Conservation (phyloP, 1,140 invertebrate genomes). For the Palaemon carinicauda region DNA sequence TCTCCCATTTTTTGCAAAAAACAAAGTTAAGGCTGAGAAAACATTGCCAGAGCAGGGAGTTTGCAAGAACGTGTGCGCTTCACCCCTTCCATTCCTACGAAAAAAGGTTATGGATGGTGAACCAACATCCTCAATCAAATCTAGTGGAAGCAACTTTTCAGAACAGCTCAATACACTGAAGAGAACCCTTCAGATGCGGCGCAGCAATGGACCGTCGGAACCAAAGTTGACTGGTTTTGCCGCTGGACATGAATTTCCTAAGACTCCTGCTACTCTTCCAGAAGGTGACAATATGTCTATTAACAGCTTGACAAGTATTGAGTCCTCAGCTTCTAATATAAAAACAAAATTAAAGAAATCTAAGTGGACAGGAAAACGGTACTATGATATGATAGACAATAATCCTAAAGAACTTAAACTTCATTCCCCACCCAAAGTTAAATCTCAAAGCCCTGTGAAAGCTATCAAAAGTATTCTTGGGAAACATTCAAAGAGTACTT, state of each 20-base stretch:
- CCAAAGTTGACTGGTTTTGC: slow-evolving; percentile 46
- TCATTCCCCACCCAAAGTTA: slow-evolving; percentile 4
- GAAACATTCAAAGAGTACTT: slow-evolving; percentile 41
- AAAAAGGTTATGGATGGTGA: slow-evolving; percentile 28
- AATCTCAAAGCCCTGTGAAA: slow-evolving; percentile 22
- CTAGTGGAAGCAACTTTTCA: slow-evolving; percentile 38
- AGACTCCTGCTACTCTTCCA: not conserved
- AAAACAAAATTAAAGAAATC: slow-evolving; percentile 13
- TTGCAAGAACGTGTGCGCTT: not conserved
- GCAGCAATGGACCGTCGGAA: slow-evolving; percentile 10
- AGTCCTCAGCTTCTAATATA: slow-evolving; percentile 35
- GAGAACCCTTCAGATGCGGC: slow-evolving; percentile 35
- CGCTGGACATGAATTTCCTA: slow-evolving; percentile 28
- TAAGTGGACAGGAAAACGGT: not conserved
- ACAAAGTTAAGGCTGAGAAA: not conserved
- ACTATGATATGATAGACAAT: not conserved
- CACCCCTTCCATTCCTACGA: slow-evolving; percentile 19
- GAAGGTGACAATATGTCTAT: slow-evolving; percentile 41
- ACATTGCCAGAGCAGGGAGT: not conserved
- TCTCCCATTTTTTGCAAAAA: not conserved
- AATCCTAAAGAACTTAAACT: slow-evolving; percentile 13
- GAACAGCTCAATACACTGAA: slow-evolving; percentile 35
- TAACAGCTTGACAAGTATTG: slow-evolving; percentile 50
- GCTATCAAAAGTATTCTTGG: slow-evolving; percentile 36
- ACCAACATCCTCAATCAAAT: slow-evolving; percentile 17